Conservation (phyloP, 2,888 invertebrate genomes). For the Disparrhopalites patrizii region DNA sequence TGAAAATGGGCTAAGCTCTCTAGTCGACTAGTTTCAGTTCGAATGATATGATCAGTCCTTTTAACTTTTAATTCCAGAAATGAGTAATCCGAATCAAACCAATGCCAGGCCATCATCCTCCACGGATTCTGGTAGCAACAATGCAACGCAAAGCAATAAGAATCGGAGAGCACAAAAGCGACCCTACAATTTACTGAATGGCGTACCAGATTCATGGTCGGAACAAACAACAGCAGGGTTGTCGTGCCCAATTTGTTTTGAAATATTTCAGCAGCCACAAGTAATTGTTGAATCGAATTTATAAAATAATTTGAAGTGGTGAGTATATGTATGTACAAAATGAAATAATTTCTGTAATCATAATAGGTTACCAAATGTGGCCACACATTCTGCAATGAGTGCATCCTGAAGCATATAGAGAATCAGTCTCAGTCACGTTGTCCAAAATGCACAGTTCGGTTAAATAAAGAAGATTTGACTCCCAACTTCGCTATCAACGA, state of each 20-base stretch:
- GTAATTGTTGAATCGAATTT: conserved; percentile 4
- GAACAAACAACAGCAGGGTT: conserved; percentile 33
- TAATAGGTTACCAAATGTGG: conserved; percentile 77
- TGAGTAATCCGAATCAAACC: conserved; percentile 5
- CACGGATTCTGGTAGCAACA: neutral
- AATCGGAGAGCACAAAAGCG: neutral
- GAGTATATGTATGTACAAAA: neutral
- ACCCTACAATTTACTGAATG: conserved; percentile 6
- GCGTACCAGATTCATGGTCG: neutral
- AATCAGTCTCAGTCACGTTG: conserved; percentile 64
- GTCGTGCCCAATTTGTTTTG: conserved; percentile 81
- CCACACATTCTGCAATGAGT: conserved; percentile 83
- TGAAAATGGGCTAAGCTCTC: too few species aligned
- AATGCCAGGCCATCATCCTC: conserved; percentile 12
- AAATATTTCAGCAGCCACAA: conserved; percentile 81
- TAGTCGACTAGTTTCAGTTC: too few species aligned
- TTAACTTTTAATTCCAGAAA: conserved; percentile 1
- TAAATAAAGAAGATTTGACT: conserved; percentile 66
- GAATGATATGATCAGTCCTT: neutral
- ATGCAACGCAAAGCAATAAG: neutral
- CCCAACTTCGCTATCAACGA: conserved; percentile 84
- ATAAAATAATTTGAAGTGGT: neutral
- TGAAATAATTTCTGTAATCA: neutral
- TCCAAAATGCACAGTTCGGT: conserved; percentile 75
- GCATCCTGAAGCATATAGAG: conserved; percentile 67